phyloP scores from a whole-genome alignment of 2,797 vertebrate species.

The Philypnodon macrostomus region DNA sequence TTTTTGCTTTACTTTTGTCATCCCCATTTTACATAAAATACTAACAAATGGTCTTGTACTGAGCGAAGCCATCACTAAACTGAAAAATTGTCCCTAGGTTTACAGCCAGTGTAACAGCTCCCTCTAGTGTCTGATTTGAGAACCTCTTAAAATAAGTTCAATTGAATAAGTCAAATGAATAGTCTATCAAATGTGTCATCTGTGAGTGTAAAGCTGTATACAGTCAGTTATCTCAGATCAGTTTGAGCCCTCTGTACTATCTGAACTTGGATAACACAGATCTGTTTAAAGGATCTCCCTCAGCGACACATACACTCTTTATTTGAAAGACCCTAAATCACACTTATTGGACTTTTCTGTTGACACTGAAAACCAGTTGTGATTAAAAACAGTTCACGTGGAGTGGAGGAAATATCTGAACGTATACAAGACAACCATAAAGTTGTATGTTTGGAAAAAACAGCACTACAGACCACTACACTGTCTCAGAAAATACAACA shows the following conservation, averaged over 20 bases:
- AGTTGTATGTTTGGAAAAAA: not conserved
- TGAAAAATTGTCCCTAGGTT: too few relatives aligned
- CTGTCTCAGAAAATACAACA: slow-evolving; percentile 4
- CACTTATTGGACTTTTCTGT: slow-evolving; percentile 32
- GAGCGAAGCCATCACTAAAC: too few relatives aligned
- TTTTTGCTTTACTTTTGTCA: too few relatives aligned
- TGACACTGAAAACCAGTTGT: slow-evolving; percentile 24
- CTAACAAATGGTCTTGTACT: too few relatives aligned
- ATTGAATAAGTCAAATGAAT: not conserved
- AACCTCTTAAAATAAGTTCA: not conserved
- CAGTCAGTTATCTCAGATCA: slow-evolving; percentile 24
- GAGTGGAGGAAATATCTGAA: slow-evolving; percentile 6
- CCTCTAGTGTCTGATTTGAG: slow-evolving; percentile 52
- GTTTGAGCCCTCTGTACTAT: slow-evolving; percentile 7
- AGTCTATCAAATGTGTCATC: slow-evolving; percentile 1
- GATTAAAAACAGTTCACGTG: slow-evolving; percentile 20
- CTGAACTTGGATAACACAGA: slow-evolving; percentile 54
- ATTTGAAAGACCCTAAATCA: slow-evolving; percentile 17
- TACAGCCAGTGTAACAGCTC: slow-evolving; percentile 37
- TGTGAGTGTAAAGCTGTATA: slow-evolving; percentile 2
- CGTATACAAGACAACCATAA: not conserved
- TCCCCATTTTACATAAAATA: too few relatives aligned
- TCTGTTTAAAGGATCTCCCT: slow-evolving; percentile 33
- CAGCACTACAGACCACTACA: too few relatives aligned
- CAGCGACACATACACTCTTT: slow-evolving; percentile 11